Evolutionary conservation across 2,113 vertebrate species (phyloP).

Genomic region (Pygoscelis antarcticus): DNA sequence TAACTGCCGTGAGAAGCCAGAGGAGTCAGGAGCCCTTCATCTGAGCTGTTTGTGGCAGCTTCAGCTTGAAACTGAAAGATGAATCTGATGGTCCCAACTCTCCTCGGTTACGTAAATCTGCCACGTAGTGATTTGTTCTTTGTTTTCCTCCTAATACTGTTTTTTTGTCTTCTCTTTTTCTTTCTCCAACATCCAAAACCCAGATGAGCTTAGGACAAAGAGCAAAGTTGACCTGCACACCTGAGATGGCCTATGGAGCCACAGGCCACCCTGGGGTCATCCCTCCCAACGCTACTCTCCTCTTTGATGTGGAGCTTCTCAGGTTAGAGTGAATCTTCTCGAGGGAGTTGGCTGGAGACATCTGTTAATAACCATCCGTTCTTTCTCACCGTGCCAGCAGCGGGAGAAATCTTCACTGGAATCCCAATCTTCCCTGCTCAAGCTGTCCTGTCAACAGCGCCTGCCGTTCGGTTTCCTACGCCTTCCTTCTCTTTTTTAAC

Average conservation of each 20-base stretch:
- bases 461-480: neutral
- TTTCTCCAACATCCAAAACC: slow-evolving; percentile 23
- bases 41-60: neutral
- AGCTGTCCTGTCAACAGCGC: slow-evolving; percentile 62
- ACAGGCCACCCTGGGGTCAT: slow-evolving; percentile 98
- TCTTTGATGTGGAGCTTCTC: slow-evolving; percentile 98
- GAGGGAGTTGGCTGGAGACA: slow-evolving; percentile 39
- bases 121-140: neutral
- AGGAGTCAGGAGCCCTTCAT: neutral
- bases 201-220: slow-evolving; percentile 99
- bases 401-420: slow-evolving; percentile 49
- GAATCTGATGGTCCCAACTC: neutral
- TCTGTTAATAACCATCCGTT: slow-evolving; percentile 51
- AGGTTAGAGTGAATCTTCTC: slow-evolving; percentile 87
- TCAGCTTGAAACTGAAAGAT: neutral
- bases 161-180: slow-evolving; percentile 59
- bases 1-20: neutral
- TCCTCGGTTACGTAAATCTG: neutral
- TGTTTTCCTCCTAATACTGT: neutral
- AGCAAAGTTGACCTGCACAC: slow-evolving; percentile 96
- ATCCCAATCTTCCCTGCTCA: slow-evolving; percentile 60
- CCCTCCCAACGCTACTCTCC: slow-evolving; percentile 94
- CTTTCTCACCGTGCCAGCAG: slow-evolving; percentile 33
- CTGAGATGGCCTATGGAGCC: slow-evolving; percentile 94
- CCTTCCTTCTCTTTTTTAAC: slow-evolving; percentile 50